Conservation (phyloP, 2,113 vertebrate genomes). For the Tretioscincus oriximinensis region DNA sequence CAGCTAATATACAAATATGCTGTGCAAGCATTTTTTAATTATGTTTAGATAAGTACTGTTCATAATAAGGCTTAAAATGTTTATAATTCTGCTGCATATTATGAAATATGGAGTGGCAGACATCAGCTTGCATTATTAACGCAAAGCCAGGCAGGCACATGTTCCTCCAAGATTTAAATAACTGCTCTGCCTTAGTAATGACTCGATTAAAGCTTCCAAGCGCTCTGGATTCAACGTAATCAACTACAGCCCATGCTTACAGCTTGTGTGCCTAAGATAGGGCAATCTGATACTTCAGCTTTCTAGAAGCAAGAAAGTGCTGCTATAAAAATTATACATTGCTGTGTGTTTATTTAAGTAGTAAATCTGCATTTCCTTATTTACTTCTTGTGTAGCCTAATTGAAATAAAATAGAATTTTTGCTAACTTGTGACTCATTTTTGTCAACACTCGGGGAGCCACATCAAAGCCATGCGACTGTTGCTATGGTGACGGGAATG, state of each 20-base stretch:
- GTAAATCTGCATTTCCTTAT: constrained; percentile 45
- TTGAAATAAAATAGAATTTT: constrained; percentile 47
- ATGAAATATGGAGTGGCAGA: not conserved
- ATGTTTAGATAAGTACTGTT: not conserved
- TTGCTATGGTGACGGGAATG: constrained; percentile 75
- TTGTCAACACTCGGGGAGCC: constrained; percentile 60
- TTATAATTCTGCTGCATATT: not conserved
- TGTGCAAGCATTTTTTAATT: not conserved
- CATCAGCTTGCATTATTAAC: constrained; percentile 4
- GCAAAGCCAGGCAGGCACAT: not conserved
- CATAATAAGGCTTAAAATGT: not conserved
- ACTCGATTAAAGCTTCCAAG: constrained; percentile 10
- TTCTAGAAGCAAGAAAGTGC: constrained; percentile 20
- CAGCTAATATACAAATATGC: not conserved
- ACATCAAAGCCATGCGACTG: constrained; percentile 72
- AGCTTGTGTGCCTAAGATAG: not conserved
- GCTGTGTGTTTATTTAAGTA: constrained; percentile 24
- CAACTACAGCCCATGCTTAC: constrained; percentile 10
- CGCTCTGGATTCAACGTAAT: constrained; percentile 16
- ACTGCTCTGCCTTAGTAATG: not conserved
- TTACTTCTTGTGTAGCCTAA: constrained; percentile 35
- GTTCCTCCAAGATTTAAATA: not conserved
- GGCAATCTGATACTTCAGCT: constrained; percentile 15
- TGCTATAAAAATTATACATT: constrained; percentile 36
- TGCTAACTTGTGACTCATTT: constrained; percentile 61